Evolutionary conservation across 2,888 invertebrate genomes (phyloP).

Genomic region (Sabatieria punctata): DNA sequence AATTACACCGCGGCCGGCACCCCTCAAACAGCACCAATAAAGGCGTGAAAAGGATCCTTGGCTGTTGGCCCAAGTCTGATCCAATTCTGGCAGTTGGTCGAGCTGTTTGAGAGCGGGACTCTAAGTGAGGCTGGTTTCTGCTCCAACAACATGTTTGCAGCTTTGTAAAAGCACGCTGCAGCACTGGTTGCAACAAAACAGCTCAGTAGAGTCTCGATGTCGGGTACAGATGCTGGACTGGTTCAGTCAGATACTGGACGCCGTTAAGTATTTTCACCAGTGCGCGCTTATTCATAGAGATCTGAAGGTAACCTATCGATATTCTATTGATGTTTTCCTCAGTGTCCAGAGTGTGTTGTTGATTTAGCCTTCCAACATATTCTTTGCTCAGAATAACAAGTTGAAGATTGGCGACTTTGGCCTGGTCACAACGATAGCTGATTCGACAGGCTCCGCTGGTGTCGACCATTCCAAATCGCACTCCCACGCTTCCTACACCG

Average conservation of each 20-base stretch:
- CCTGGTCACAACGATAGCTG: slow-evolving; percentile 64
- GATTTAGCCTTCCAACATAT: slow-evolving; percentile 63
- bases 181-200: slow-evolving; percentile 54
- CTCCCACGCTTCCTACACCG: slow-evolving; percentile 27
- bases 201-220: slow-evolving; percentile 11
- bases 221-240: slow-evolving; percentile 13
- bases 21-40: too few relatives aligned
- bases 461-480: slow-evolving; percentile 3
- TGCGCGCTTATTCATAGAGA: slow-evolving; percentile 86
- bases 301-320: slow-evolving; percentile 51
- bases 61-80: too few relatives aligned
- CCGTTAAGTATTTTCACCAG: slow-evolving; percentile 84
- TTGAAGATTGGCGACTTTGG: slow-evolving; percentile 97
- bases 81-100: too few relatives aligned
- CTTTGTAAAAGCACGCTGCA: slow-evolving; percentile 55
- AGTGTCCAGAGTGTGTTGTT: slow-evolving; percentile 22
- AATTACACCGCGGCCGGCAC: too few relatives aligned
- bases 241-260: slow-evolving; percentile 76
- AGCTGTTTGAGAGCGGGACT: too few relatives aligned
- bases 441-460: slow-evolving; percentile 9
- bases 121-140: too few relatives aligned
- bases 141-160: too few relatives aligned
- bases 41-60: too few relatives aligned
- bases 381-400: slow-evolving; percentile 71
- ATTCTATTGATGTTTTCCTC: slow-evolving; percentile 1